These are phyloP conservation scores for Incurvaria masculella DNA, from an alignment of 2,888 invertebrate species.

Conservation along the genomic window DNA sequence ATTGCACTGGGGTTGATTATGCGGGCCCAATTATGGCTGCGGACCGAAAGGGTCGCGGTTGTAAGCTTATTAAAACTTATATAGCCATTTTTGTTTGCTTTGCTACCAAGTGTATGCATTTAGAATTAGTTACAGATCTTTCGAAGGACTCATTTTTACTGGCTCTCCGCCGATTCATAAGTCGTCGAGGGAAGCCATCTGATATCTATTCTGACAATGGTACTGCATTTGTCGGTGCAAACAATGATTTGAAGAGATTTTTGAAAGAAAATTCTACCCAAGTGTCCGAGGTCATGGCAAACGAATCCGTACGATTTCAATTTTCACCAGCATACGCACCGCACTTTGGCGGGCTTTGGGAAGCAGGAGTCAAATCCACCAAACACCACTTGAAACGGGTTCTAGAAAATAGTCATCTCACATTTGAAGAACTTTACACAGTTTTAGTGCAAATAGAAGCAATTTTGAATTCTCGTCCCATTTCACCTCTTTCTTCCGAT, in stretches of 20 bases:
- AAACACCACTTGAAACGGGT: too few species aligned
- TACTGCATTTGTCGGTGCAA: constrained; percentile 18
- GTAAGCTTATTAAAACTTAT: constrained; percentile 14
- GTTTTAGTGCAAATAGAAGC: too few species aligned
- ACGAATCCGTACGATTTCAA: constrained; percentile 17
- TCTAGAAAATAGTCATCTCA: too few species aligned
- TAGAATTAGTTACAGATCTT: constrained; percentile 19
- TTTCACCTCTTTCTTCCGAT: too few species aligned
- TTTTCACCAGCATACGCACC: constrained; percentile 19
- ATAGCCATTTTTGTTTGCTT: constrained; percentile 17
- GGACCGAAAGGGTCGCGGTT: constrained; percentile 12
- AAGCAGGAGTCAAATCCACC: too few species aligned
- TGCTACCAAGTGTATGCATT: constrained; percentile 18
- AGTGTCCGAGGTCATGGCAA: constrained; percentile 16
- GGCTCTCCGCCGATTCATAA: constrained; percentile 18
- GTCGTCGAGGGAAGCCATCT: constrained; percentile 20
- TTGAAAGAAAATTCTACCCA: constrained; percentile 7
- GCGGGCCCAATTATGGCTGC: constrained; percentile 6
- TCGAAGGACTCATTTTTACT: constrained; percentile 19
- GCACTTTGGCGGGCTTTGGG: too few species aligned
- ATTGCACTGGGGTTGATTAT: constrained; percentile 7
- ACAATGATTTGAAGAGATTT: constrained; percentile 17
- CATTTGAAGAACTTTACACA: too few species aligned
- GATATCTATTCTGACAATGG: constrained; percentile 22
- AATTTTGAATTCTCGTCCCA: too few species aligned